A percentile compares a stretch with the other conserved stretches of the same genome.
Conservation (phyloP, 2,113 vertebrate species). For the Callorhinus ursinus region DNA sequence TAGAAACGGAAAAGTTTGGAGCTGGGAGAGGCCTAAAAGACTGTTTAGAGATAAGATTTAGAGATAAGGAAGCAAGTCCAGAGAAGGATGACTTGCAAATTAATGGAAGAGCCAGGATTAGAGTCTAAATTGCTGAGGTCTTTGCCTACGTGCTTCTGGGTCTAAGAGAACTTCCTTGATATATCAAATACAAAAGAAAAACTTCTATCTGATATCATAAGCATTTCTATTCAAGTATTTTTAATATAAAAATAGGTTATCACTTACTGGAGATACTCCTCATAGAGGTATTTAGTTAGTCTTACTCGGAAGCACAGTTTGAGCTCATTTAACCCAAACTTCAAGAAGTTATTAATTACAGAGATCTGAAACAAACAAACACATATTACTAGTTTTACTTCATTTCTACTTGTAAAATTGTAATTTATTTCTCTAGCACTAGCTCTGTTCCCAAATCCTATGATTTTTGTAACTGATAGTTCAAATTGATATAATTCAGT, state of each 20-base stretch:
- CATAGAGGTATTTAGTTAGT: slow-evolving; percentile 95
- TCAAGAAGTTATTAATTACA: slow-evolving; percentile 97
- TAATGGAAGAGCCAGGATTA: not conserved
- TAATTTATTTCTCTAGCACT: slow-evolving; percentile 45
- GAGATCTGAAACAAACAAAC: slow-evolving; percentile 90
- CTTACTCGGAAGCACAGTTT: slow-evolving; percentile 95
- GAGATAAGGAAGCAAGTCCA: not conserved
- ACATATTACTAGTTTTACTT: slow-evolving; percentile 48
- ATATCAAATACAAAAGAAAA: not conserved
- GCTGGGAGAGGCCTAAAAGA: not conserved
- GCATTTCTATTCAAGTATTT: slow-evolving; percentile 23
- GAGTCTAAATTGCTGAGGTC: not conserved
- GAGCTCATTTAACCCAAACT: slow-evolving; percentile 95
- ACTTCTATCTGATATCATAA: not conserved
- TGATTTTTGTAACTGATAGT: not conserved
- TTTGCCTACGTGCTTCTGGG: not conserved
- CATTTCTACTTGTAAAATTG: slow-evolving; percentile 46
- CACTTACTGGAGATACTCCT: slow-evolving; percentile 97
- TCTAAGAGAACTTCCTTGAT: not conserved
- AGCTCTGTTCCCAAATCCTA: slow-evolving; percentile 10
- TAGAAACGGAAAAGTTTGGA: not conserved
- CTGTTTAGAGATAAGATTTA: not conserved
- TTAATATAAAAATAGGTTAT: slow-evolving; percentile 63
- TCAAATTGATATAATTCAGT: not conserved
- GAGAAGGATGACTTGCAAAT: not conserved